Evolutionary conservation across 2,797 vertebrate genomes (phyloP), one percentile per base, ranked within the genome.

Genomic region (Spea hammondii): DNA sequence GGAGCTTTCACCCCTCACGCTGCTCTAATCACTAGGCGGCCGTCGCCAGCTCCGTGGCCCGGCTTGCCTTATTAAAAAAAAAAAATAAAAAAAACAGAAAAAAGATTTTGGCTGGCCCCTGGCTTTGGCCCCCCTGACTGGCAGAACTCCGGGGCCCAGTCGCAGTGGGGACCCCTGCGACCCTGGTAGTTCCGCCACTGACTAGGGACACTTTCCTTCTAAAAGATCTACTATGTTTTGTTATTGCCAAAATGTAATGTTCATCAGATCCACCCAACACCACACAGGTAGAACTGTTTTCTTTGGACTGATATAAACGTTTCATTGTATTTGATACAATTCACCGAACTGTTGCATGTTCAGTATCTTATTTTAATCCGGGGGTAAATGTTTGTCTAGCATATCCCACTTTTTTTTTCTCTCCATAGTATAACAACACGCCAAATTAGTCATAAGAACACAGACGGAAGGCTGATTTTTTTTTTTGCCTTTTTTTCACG

Each of bases 401-500:
- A 6, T 57, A 4, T 57, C 55, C 59, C 14, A 62, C 59, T 6
- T 12, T 57, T 53, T 57, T 57, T 13, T 62, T 62, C 14, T 17
- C 32, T 53, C 10, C 51, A n/a, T 32, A 32, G 5, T 62, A 62
- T 44, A 62, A 62, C 5, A 62, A 62, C 59, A 62, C 5, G 32
- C 59, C 5, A 62, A 62, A 10, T 17, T 32, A 62, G 8, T 17
- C 12, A 10, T 11, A 13, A 57, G 59, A 62, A 62, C 6, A 13
- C 9, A 14, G 59, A 62, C 32, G 9, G 32, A 62, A 17, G 9
- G 59, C 14, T 17, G 4, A 32, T 62, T 62, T 17, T 62, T 17
- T 62, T 17, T 17, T 6, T 62, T 59, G 5, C n/a, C 7, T 62
- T 62, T 12, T 69, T 70, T 74, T 79, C 72, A 69, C 78, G 68